Evolutionary conservation across 2,888 invertebrate species (phyloP), one percentile per base, ranked within the genome.

Genomic region (Cephus nigrinus): DNA sequence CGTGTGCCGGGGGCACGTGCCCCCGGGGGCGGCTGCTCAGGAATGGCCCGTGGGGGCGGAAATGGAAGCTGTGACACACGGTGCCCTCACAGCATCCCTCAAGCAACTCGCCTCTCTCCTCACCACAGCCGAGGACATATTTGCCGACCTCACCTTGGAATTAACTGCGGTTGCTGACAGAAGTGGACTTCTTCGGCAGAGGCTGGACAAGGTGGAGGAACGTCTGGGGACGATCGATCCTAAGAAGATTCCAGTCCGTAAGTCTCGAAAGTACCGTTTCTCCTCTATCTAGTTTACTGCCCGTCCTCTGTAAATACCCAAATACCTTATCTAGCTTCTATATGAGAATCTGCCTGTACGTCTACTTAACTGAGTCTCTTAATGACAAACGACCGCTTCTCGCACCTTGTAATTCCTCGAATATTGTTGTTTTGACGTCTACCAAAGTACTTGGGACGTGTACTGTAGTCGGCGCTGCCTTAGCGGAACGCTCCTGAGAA

Each of bases 171-270:
- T 98, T 85, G 94, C 95, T 78, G 95, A 95, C 88, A 94, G 97
- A 83, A 95, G 97, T 79, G 94, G 95, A 80, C 92, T 92, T 75
- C 94, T 97, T 78, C 95, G 95, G 90, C 92, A 92, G 78, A 95
- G 95, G 90, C 94, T 98, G 86, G 93, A 93, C 85, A 93, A 92
- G 86, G 94, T 97, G 86, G 95, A 95, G 90, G 94, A 94, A 85
- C 93, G 94, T 87, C 95, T 97, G 87, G 93, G 93, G 87, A 93
- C 93, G 82, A 95, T 95, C 92, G 97, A 98, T 92, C 97, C 98
- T 80, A 97, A 97, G 93, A 95, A 95, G 92, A 96, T 97, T 91
- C 95, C 97, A 95, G 97, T 98, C 94, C 97, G 98, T 98, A 93
- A 98, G 98, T 98, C 68, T 32, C 23, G 11, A 30, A 75, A 75